Evolutionary conservation across 2,797 vertebrate species (phyloP).

Genomic region (Harpagifer antarcticus): DNA sequence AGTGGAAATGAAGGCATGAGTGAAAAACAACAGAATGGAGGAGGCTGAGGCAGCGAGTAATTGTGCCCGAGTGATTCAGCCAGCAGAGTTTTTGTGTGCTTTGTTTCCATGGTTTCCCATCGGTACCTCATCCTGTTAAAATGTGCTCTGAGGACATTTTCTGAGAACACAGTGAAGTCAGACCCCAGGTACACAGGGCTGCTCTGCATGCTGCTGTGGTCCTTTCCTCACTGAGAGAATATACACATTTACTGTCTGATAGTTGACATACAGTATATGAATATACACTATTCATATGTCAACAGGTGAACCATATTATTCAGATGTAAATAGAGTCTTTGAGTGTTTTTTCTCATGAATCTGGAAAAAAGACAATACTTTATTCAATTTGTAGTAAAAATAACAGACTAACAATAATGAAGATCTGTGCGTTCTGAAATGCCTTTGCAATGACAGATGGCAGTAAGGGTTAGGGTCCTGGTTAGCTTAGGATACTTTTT

Average conservation of each 20-base stretch:
- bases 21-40: slow-evolving; percentile 52
- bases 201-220: slow-evolving; percentile 4
- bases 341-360: too few species aligned
- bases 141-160: slow-evolving; percentile 61
- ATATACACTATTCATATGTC: too few species aligned
- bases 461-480: too few species aligned
- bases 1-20: slow-evolving; percentile 8
- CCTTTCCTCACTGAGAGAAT: neutral
- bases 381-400: too few species aligned
- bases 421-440: too few species aligned
- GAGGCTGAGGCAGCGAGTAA: slow-evolving; percentile 59
- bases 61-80: slow-evolving; percentile 67
- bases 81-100: slow-evolving; percentile 54
- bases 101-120: slow-evolving; percentile 80
- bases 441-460: too few species aligned
- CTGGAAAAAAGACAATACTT: too few species aligned
- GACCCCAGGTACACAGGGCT: slow-evolving; percentile 22
- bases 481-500: too few species aligned
- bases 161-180: slow-evolving; percentile 51
- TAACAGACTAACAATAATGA: too few species aligned
- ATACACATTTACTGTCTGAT: neutral
- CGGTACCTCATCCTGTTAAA: slow-evolving; percentile 54
- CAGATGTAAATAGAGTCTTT: too few species aligned
- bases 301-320: too few species aligned
- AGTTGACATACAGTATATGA: neutral